Conservation (phyloP, 2,797 vertebrate genomes). For the Sebastes cheni region DNA sequence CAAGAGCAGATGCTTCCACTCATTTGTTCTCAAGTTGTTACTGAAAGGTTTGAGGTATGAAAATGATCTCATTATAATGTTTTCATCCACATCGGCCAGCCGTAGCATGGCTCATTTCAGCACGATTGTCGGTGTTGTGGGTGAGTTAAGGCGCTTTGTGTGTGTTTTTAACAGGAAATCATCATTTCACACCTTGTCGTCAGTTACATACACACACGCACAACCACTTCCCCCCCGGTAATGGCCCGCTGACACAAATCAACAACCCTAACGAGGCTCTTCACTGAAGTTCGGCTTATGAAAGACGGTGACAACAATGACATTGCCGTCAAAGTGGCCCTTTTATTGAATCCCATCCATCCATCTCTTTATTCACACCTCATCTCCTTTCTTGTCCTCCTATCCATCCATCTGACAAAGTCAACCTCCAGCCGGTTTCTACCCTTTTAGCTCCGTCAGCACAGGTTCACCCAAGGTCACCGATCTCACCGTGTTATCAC, state of each 20-base stretch:
- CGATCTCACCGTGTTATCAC: background rate
- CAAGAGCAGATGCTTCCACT: background rate
- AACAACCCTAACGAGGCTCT: slow-evolving; percentile 27
- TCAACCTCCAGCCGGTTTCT: background rate
- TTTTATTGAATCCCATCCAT: slow-evolving; percentile 34
- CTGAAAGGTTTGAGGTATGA: background rate
- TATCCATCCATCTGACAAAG: background rate
- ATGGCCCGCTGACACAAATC: slow-evolving; percentile 49
- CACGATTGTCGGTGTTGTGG: background rate
- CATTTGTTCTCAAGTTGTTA: background rate
- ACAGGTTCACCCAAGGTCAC: background rate
- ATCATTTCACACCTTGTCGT: slow-evolving; percentile 58
- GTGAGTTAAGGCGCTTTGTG: background rate
- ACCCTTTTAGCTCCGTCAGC: slow-evolving; percentile 15
- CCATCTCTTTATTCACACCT: slow-evolving; percentile 37
- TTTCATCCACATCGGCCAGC: fast-evolving
- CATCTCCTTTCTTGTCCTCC: slow-evolving; percentile 1
- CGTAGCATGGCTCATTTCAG: background rate
- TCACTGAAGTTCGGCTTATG: background rate
- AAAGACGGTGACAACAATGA: slow-evolving; percentile 27
- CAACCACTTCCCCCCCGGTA: background rate
- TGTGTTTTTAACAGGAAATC: slow-evolving; percentile 22
- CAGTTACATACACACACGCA: background rate
- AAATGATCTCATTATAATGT: background rate
- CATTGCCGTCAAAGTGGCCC: background rate